Base-by-base conservation (phyloP, 1,140 invertebrate genomes). In the Carcinoscorpius rotundicauda region DNA sequence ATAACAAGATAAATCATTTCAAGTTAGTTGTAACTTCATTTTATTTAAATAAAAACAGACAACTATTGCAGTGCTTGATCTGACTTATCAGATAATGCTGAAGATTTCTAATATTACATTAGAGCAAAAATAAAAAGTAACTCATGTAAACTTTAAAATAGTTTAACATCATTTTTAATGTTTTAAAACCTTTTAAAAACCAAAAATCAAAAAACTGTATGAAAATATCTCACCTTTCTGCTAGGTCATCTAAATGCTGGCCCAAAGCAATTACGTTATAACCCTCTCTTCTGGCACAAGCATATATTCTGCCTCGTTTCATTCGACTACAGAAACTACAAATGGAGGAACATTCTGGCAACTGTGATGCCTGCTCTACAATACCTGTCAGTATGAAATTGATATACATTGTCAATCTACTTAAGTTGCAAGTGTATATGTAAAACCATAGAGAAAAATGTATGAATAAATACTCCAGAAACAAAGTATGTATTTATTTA, bases 211-310 rank as follows among this genome's bases (percentile, higher is more conserved):
- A 59, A 29, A 29, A 29, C 29, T 29, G 29, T 29, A 29, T 29
- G 29, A 29, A 9, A 55, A 51, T 10, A 3, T 52, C 61, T 62
- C 57, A 78, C 77, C 77, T 87, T 73, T 89, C 84, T 29, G 87
- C 85, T 2, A 93, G 78, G 76, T 91, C 88, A 77, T 94, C 91
- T 11, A 94, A 78, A 75, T 90, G 87, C 75, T 94, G 91, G 4
- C 89, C 91, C 4, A 94, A 76, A 0, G 89, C 90, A 3, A 93
- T 76, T 3, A 93, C 89, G 73, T 92, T 91, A 77, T 90, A 96
- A 4, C 83, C 83, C 71, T 89, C 83, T 64, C 82, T 79, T 65
- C 86, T 81, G 0, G 90, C 90, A 52, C 85, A 81, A 1, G 82
- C 78, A 75, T 91, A 93, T 58, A 92, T 81, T 64, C 86, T 80